Evolutionary conservation across 2,888 invertebrate species (phyloP).

Genomic region (Zygothrica quintamaculata): DNA sequence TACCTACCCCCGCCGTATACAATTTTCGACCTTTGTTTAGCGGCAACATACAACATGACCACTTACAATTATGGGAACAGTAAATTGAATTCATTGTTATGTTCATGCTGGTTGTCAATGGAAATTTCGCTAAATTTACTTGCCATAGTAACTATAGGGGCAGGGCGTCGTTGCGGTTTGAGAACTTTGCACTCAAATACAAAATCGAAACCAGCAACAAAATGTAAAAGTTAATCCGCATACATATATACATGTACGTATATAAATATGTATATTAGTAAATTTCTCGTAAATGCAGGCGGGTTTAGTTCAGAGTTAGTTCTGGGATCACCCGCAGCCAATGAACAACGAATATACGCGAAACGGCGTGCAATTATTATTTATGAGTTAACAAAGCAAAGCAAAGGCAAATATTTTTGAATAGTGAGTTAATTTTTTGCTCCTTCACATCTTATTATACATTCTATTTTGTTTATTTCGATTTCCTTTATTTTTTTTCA

Average conservation of each 20-base stretch:
- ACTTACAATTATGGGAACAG: constrained; percentile 34
- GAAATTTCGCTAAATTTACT: constrained; percentile 3
- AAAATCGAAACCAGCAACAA: constrained; percentile 10
- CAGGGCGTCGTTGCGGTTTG: constrained; percentile 11
- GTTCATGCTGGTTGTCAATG: constrained; percentile 1
- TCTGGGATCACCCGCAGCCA: constrained; percentile 29
- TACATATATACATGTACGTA: constrained; percentile 1
- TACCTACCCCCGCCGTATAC: not conserved
- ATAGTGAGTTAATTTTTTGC: constrained; percentile 33
- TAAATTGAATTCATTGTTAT: constrained; percentile 14
- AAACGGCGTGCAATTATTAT: not conserved
- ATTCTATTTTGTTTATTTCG: constrained; percentile 10
- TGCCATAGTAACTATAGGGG: not conserved
- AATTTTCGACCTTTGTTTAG: not conserved
- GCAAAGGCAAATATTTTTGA: not conserved
- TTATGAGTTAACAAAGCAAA: not conserved
- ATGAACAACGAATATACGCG: constrained; percentile 33
- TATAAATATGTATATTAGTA: constrained; percentile 13
- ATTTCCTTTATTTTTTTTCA: constrained; percentile 29
- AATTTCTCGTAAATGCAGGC: constrained; percentile 12
- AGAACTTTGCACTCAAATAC: constrained; percentile 37
- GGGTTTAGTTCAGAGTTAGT: constrained; percentile 35
- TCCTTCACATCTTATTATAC: not conserved
- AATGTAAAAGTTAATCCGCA: not conserved
- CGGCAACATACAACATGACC: constrained; percentile 5